These are phyloP conservation scores for Valencia hispanica DNA, from an alignment of 2,797 vertebrate species.

Conservation along the genomic window DNA sequence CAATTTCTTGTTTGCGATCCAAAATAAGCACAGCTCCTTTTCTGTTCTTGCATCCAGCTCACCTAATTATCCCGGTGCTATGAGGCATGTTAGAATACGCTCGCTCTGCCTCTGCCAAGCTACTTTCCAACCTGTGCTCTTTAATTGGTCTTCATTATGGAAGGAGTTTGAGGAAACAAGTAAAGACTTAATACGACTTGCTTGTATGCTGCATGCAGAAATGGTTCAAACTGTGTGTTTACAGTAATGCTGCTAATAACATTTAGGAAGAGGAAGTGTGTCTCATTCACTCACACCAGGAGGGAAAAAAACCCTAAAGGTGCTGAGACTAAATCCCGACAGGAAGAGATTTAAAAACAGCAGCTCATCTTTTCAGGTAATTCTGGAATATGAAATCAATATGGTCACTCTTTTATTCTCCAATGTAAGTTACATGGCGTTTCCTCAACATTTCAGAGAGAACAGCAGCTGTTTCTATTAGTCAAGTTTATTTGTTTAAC, in stretches of 20 bases:
- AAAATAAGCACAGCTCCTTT: slow-evolving; percentile 49
- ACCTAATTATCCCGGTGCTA: slow-evolving; percentile 80
- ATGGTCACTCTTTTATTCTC: neutral
- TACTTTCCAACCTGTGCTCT: slow-evolving; percentile 60
- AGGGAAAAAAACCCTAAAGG: neutral
- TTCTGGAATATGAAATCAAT: neutral
- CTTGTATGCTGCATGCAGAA: slow-evolving; percentile 39
- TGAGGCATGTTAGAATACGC: slow-evolving; percentile 77
- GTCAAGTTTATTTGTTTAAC: no score
- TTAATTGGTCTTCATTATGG: slow-evolving; percentile 83
- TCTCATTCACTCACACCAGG: neutral
- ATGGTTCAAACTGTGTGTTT: slow-evolving; percentile 53
- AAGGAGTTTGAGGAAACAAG: slow-evolving; percentile 58
- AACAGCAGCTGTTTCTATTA: no score
- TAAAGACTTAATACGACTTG: slow-evolving; percentile 44
- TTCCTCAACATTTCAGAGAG: no score
- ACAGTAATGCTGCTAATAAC: slow-evolving; percentile 43
- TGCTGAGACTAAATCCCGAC: neutral
- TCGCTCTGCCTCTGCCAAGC: slow-evolving; percentile 60
- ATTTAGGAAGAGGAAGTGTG: slow-evolving; percentile 30
- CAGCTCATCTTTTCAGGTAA: neutral
- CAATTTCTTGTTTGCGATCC: slow-evolving; percentile 57
- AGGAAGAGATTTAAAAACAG: neutral
- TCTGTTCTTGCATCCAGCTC: slow-evolving; percentile 60
- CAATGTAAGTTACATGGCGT: neutral